These are phyloP conservation scores for Mastomys natalensis DNA, from an alignment of 2,113 vertebrate genomes.

Conservation along the genomic window DNA sequence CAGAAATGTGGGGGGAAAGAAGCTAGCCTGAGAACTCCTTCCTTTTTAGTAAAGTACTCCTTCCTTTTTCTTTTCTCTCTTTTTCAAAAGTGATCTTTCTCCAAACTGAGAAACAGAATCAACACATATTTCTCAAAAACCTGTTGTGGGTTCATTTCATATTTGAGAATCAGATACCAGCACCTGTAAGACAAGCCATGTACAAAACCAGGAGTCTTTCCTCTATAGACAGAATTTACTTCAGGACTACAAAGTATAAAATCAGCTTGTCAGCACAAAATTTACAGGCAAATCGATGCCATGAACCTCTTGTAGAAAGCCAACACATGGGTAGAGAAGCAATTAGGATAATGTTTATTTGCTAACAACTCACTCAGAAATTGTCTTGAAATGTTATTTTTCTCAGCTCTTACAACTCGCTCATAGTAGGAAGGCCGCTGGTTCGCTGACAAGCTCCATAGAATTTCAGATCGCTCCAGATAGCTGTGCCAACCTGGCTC, in stretches of 20 bases:
- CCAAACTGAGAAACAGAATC: constrained; percentile 3
- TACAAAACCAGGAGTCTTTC: background rate
- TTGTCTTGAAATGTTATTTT: constrained; percentile 10
- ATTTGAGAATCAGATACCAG: background rate
- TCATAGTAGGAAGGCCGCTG: background rate
- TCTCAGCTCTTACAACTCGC: background rate
- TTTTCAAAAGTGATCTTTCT: background rate
- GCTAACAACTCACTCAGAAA: background rate
- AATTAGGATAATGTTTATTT: background rate
- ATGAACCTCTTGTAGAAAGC: background rate
- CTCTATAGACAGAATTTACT: background rate
- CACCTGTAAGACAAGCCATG: background rate
- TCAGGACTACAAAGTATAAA: background rate
- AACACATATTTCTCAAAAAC: background rate
- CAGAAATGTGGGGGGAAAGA: background rate
- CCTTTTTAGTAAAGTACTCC: constrained; percentile 3
- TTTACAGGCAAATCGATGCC: constrained; percentile 14
- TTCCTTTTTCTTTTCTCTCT: background rate
- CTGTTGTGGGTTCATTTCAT: background rate
- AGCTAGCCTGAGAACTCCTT: background rate
- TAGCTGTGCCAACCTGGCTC: background rate
- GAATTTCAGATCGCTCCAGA: background rate
- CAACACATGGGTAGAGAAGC: constrained; percentile 3
- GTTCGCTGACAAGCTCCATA: background rate
- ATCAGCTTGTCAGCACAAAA: background rate